These are phyloP conservation scores for Patella vulgata DNA, from an alignment of 1,140 invertebrate species.

Conservation along the genomic window DNA sequence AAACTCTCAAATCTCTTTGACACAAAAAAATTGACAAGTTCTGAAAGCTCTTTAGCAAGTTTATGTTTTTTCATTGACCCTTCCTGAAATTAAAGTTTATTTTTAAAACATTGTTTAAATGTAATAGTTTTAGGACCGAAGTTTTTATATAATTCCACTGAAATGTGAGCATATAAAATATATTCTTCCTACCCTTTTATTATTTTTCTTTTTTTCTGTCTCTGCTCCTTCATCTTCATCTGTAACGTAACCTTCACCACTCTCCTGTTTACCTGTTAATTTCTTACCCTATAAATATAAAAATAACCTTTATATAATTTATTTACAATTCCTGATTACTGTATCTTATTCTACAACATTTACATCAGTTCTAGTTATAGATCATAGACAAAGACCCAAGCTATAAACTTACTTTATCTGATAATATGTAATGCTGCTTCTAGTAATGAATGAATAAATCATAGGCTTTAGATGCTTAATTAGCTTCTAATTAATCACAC, in stretches of 20 bases:
- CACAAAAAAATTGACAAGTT: slow-evolving; percentile 59
- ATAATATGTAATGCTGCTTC: no score
- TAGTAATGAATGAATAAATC: no score
- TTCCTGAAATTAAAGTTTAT: no score
- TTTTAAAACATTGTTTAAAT: no score
- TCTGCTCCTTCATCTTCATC: slow-evolving; percentile 65
- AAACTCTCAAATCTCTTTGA: slow-evolving; percentile 64
- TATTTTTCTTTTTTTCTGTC: slow-evolving; percentile 61
- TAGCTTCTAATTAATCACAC: no score
- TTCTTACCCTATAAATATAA: slow-evolving; percentile 58
- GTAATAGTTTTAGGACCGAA: not conserved
- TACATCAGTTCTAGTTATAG: no score
- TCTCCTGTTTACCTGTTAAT: slow-evolving; percentile 37
- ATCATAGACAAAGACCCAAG: no score
- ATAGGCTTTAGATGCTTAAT: no score
- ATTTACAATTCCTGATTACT: no score
- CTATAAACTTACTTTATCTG: no score
- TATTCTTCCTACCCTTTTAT: slow-evolving; percentile 50
- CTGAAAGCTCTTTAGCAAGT: slow-evolving; percentile 61
- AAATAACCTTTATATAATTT: no score
- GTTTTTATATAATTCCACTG: not conserved
- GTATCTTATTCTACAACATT: no score
- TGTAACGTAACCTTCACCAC: slow-evolving; percentile 59
- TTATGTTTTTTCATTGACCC: slow-evolving; percentile 59
- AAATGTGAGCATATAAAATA: not conserved